These are phyloP conservation scores for Napeogenes sylphis DNA, from an alignment of 2,888 invertebrate species.

Conservation along the genomic window DNA sequence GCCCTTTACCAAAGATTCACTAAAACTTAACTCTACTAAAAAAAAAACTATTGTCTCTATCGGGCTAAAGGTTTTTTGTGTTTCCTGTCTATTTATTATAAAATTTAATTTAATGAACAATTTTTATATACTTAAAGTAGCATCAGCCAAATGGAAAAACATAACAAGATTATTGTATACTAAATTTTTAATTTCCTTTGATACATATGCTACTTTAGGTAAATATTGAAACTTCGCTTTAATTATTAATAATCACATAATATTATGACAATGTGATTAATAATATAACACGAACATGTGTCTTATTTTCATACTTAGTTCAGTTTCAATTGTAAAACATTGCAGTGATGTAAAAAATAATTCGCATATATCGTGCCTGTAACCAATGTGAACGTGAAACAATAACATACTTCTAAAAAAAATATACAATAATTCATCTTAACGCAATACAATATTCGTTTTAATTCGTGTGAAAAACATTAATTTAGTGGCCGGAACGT, in stretches of 20 bases:
- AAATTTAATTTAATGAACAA: neutral
- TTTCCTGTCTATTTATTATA: slow-evolving; percentile 18
- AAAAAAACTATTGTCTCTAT: slow-evolving; percentile 43
- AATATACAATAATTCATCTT: slow-evolving; percentile 57
- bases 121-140: neutral
- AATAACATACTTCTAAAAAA: slow-evolving; percentile 50
- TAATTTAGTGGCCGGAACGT: slow-evolving; percentile 62
- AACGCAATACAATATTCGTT: slow-evolving; percentile 39
- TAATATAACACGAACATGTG: neutral
- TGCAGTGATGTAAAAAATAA: slow-evolving; percentile 43
- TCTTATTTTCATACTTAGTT: neutral
- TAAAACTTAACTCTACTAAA: slow-evolving; percentile 60
- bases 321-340: slow-evolving; percentile 32
- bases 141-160: neutral
- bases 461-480: slow-evolving; percentile 49
- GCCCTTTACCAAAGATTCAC: slow-evolving; percentile 35
- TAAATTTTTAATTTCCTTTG: no score
- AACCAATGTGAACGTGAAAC: slow-evolving; percentile 38
- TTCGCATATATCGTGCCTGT: slow-evolving; percentile 49
- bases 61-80: slow-evolving; percentile 17
- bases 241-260: slow-evolving; percentile 1
- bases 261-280: neutral
- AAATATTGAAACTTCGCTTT: no score
- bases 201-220: no score
- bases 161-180: neutral